These are phyloP conservation scores for Eupithecia dodoneata DNA, from an alignment of 2,888 invertebrate genomes.

Conservation along the genomic window DNA sequence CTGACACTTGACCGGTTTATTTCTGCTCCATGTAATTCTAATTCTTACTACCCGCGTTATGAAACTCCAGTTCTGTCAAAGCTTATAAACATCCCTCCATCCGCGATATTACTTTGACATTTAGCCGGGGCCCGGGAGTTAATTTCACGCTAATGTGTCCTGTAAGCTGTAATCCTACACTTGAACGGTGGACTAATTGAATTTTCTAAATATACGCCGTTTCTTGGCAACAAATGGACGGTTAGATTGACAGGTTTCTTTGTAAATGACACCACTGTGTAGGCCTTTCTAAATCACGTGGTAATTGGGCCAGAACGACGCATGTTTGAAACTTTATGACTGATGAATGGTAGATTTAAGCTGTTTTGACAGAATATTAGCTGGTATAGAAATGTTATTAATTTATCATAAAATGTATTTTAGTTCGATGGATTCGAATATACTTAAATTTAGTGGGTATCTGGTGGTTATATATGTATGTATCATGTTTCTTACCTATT, in stretches of 20 bases:
- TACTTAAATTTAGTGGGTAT: too few relatives aligned
- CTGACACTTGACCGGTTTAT: too few relatives aligned
- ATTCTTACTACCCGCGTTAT: not conserved
- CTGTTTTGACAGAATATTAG: conserved; percentile 3
- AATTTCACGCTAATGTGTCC: conserved; percentile 39
- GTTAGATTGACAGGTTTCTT: conserved; percentile 60
- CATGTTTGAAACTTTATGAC: conserved; percentile 27
- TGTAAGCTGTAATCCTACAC: conserved; percentile 42
- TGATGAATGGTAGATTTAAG: conserved; percentile 12
- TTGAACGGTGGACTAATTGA: conserved; percentile 70
- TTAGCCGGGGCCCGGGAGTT: conserved; percentile 19
- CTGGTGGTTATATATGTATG: too few relatives aligned
- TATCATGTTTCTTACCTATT: too few relatives aligned
- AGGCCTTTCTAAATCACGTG: conserved; percentile 40
- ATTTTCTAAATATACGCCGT: conserved; percentile 60
- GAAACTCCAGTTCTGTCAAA: not conserved
- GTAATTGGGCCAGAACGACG: conserved; percentile 37
- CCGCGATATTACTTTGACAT: conserved; percentile 21
- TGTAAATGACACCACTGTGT: conserved; percentile 54
- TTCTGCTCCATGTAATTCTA: not conserved
- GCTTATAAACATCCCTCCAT: conserved; percentile 8
- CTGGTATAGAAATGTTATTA: too few relatives aligned
- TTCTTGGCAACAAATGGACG: conserved; percentile 53
- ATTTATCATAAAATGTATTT: conserved; percentile 4
- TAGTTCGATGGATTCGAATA: not conserved